Conservation (phyloP, 2,113 vertebrate species). For the Pagrus major region DNA sequence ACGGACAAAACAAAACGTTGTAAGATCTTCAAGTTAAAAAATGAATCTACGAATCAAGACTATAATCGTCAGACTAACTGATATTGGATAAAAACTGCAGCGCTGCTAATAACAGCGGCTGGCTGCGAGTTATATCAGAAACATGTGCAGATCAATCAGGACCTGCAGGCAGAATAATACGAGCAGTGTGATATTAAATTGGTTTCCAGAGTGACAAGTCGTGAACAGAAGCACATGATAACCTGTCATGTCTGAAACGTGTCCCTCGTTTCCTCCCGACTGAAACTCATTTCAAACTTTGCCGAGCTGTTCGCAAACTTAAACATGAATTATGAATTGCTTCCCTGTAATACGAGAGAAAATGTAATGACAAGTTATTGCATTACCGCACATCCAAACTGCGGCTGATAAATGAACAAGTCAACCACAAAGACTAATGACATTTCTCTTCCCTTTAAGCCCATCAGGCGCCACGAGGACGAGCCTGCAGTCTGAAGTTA, state of each 20-base stretch:
- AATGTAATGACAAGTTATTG: conserved; percentile 7
- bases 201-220: neutral
- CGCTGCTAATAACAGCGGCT: neutral
- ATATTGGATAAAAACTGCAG: neutral
- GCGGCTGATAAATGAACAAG: conserved; percentile 1
- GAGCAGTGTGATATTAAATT: neutral
- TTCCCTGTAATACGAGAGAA: neutral
- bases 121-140: neutral
- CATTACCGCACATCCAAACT: conserved; percentile 11
- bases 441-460: neutral
- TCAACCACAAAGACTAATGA: neutral
- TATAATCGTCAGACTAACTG: neutral
- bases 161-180: neutral
- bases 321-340: conserved; percentile 25
- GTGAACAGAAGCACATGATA: neutral
- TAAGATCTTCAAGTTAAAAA: no score
- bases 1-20: no score
- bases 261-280: neutral
- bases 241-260: neutral
- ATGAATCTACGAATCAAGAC: no score
- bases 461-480: neutral
- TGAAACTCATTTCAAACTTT: conserved; percentile 6
- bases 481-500: neutral
- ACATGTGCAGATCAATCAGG: neutral
- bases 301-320: neutral